Percentiles rank a stretch among this genome's conserved stretches.
Evolutionary conservation across 2,888 invertebrate genomes (phyloP).

Genomic region (Drosophila mercatorum): DNA sequence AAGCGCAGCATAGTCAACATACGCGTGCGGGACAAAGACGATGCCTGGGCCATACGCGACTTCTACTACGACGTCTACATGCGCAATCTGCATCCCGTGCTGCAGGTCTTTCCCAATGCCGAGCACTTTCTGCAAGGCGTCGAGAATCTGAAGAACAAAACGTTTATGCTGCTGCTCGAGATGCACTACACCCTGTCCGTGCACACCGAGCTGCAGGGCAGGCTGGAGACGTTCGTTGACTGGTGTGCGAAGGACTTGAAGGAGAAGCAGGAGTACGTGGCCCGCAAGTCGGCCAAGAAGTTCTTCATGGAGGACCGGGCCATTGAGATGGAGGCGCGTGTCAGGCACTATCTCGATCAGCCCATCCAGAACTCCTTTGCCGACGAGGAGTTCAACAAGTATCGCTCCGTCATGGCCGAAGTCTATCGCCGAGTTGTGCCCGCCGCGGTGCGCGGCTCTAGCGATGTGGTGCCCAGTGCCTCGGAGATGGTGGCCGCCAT

Average conservation of each 20-base stretch:
- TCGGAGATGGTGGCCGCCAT: conserved; percentile 82
- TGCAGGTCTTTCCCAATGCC: conserved; percentile 80
- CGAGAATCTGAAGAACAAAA: conserved; percentile 79
- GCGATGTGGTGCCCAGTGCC: conserved; percentile 64
- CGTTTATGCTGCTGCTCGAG: conserved; percentile 81
- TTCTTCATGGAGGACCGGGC: conserved; percentile 82
- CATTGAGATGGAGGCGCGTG: conserved; percentile 66
- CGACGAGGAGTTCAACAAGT: conserved; percentile 64
- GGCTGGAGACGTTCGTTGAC: conserved; percentile 76
- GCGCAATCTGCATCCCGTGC: conserved; percentile 75
- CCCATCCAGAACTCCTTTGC: conserved; percentile 73
- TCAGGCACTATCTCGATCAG: conserved; percentile 58
- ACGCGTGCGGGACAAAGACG: conserved; percentile 80
- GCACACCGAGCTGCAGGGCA: conserved; percentile 78
- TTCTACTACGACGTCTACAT: conserved; percentile 82
- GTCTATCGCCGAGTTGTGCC: conserved; percentile 81
- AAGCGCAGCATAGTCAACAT: conserved; percentile 79
- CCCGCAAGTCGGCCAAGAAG: conserved; percentile 80
- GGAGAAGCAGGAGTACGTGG: conserved; percentile 79
- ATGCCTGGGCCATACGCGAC: conserved; percentile 83
- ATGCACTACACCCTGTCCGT: conserved; percentile 82
- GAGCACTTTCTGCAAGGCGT: conserved; percentile 76
- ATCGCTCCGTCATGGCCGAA: conserved; percentile 75
- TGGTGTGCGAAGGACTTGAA: conserved; percentile 80
- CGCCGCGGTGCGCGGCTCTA: conserved; percentile 67